These are phyloP conservation scores for Sebastes cheni DNA, from an alignment of 2,797 vertebrate species.

Conservation along the genomic window DNA sequence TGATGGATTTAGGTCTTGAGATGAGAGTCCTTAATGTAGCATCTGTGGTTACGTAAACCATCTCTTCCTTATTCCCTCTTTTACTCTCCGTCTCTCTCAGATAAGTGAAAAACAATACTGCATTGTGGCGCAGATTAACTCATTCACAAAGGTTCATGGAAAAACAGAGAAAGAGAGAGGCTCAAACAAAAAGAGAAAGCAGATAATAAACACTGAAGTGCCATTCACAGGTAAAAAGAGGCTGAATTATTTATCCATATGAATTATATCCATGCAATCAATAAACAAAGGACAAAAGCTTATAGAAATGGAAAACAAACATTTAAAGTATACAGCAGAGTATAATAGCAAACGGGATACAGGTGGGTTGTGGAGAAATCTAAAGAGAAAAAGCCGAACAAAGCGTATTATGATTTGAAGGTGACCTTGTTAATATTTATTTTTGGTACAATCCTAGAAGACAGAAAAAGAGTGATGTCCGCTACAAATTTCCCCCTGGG, in stretches of 20 bases:
- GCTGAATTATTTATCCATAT: background rate
- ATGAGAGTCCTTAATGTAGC: conserved; percentile 32
- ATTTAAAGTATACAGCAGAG: background rate
- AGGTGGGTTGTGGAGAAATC: background rate
- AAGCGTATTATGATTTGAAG: background rate
- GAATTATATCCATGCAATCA: background rate
- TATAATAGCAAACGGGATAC: background rate
- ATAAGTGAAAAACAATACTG: conserved; percentile 23
- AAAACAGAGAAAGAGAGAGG: background rate
- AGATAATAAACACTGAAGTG: background rate
- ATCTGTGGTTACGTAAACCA: conserved; percentile 46
- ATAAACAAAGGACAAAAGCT: background rate
- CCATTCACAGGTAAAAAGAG: background rate
- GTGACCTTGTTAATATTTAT: conserved; percentile 4
- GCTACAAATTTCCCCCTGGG: background rate
- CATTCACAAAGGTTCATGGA: background rate
- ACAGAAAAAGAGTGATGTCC: background rate
- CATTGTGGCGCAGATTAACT: conserved; percentile 25
- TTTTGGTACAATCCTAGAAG: background rate
- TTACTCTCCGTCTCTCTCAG: conserved; percentile 7
- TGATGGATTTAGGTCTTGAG: conserved; percentile 23
- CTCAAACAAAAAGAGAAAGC: background rate
- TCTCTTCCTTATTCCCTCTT: conserved; percentile 10
- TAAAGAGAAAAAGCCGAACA: background rate
- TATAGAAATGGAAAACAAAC: background rate